These are phyloP conservation scores for Okamejei kenojei DNA, from an alignment of 2,797 vertebrate genomes.

Conservation along the genomic window DNA sequence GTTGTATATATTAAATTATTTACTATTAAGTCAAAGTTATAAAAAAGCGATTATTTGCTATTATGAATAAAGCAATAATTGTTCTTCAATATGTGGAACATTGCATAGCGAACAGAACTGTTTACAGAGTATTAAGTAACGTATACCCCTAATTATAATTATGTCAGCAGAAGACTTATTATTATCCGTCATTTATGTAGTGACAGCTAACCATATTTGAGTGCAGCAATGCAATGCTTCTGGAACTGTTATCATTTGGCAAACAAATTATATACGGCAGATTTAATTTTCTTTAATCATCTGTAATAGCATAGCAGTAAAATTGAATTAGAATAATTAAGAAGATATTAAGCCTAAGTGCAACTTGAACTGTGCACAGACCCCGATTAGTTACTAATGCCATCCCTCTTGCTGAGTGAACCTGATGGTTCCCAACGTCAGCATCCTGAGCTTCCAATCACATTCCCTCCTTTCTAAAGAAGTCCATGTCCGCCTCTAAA, in stretches of 20 bases:
- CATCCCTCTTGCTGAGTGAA: background rate
- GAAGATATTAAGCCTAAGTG: too few species aligned
- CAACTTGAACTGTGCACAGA: background rate
- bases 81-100: constrained; percentile 27
- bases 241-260: constrained; percentile 9
- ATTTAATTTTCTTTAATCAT: background rate
- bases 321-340: background rate
- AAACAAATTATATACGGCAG: background rate
- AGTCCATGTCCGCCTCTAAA: background rate
- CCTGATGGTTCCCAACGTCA: background rate
- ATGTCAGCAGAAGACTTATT: constrained; percentile 2
- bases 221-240: background rate
- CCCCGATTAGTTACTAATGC: background rate
- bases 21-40: constrained; percentile 12
- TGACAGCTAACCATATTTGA: background rate
- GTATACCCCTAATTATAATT: constrained; percentile 22
- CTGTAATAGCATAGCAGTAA: background rate
- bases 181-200: constrained; percentile 16
- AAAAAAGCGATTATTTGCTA: constrained; percentile 14
- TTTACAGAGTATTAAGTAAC: constrained; percentile 8
- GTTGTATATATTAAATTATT: background rate
- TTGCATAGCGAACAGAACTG: constrained; percentile 3
- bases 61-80: constrained; percentile 34
- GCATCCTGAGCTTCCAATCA: background rate
- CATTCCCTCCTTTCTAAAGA: background rate